phyloP scores from a whole-genome alignment of 2,797 vertebrate genomes.

The Eulemur mongoz region DNA sequence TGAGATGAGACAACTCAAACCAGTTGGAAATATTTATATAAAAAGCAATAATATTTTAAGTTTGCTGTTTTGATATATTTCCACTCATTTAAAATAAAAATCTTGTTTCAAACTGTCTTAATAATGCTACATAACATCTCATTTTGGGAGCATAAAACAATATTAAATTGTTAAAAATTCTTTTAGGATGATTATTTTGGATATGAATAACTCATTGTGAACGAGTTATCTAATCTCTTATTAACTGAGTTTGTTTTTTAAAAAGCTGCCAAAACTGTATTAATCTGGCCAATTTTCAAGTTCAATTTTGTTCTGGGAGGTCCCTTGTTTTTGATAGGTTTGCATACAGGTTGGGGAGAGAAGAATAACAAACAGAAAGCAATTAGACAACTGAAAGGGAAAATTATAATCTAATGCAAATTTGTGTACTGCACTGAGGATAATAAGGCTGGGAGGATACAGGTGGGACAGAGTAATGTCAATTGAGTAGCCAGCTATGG shows the following conservation, averaged over 20 bases:
- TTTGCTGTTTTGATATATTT: not conserved
- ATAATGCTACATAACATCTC: not conserved
- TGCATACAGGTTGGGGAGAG: not conserved
- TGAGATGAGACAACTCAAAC: not conserved
- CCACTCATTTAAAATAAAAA: conserved; percentile 33
- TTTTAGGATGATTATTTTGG: not conserved
- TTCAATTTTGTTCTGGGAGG: not conserved
- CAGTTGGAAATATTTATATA: not conserved
- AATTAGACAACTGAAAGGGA: conserved; percentile 3
- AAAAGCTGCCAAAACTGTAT: not conserved
- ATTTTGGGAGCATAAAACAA: not conserved
- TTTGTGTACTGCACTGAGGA: not conserved
- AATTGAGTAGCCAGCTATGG: conserved; percentile 37
- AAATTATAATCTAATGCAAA: conserved; percentile 29
- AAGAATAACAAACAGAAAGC: conserved; percentile 28
- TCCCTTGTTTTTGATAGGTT: not conserved
- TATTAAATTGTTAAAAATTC: not conserved
- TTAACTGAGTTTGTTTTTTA: not conserved
- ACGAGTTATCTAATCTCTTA: not conserved
- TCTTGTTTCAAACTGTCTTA: not conserved
- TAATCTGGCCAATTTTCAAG: not conserved
- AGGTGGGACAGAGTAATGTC: conserved; percentile 48
- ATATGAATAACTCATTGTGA: not conserved
- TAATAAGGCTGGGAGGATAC: conserved; percentile 31
- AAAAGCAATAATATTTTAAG: not conserved